These are phyloP conservation scores for Vulpes lagopus DNA, from an alignment of 2,113 vertebrate species.

Conservation along the genomic window DNA sequence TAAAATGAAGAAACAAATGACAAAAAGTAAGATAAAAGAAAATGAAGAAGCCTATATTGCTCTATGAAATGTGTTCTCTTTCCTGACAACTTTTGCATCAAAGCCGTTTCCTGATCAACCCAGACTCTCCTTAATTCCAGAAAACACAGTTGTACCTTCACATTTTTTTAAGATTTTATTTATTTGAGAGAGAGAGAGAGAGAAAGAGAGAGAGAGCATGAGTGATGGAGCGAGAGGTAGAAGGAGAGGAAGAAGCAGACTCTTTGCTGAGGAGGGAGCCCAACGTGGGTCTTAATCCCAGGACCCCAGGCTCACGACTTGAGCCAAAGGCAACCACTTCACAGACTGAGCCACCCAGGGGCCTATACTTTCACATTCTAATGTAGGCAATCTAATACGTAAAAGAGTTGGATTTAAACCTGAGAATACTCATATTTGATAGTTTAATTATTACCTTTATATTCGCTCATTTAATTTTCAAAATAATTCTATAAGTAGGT, in stretches of 20 bases:
- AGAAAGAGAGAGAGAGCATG: too few relatives aligned
- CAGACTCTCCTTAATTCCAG: not conserved
- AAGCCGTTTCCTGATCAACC: not conserved
- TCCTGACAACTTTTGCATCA: not conserved
- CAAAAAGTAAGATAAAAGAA: not conserved
- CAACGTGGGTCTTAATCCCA: too few relatives aligned
- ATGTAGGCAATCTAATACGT: not conserved
- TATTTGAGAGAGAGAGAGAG: too few relatives aligned
- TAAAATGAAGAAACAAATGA: not conserved
- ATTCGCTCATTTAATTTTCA: not conserved
- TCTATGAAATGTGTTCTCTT: not conserved
- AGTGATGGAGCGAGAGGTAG: too few relatives aligned
- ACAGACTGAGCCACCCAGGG: too few relatives aligned
- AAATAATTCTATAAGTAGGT: not conserved
- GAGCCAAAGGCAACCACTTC: too few relatives aligned
- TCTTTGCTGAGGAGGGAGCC: too few relatives aligned
- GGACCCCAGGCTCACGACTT: too few relatives aligned
- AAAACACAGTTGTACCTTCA: not conserved
- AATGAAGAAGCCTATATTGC: not conserved
- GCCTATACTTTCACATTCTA: not conserved
- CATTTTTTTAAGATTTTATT: not conserved
- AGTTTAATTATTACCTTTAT: not conserved
- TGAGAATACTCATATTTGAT: not conserved
- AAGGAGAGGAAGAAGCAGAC: too few relatives aligned
- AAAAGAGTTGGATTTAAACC: not conserved